Base-by-base conservation (phyloP, 64 coral and sea anemone species). In the Dendronephthya gigantea region DNA sequence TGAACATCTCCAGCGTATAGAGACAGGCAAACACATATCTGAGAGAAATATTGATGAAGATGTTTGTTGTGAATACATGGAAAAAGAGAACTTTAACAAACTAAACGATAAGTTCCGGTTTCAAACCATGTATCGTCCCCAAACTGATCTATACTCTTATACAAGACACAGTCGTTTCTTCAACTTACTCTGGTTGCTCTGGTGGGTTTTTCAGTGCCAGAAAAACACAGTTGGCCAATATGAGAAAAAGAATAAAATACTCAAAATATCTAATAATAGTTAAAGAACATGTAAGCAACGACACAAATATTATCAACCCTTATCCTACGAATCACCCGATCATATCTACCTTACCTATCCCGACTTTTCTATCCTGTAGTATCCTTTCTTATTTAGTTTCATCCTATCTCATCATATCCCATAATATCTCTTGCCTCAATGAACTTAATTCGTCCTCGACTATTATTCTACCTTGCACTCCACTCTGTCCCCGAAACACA, bases 171-270 rank as follows among this genome's bases (percentile, higher is more conserved):
- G 58, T 66, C 22, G 2, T 30, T n/a, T 7, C 29, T 34, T 51
- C 2, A 86, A 93, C 94, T 97, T 85, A 97, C 94, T 97, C 94
- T 36, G 94, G 87, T 68, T 91, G 89, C 13, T 97, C 94, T 0
- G 94, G 94, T 28, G 94, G 87, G 76, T 97, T 48, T 48, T 85
- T 97, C 82, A 97, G 88, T 35, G 94, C 94, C 83, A 97, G 90
- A 86, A 97, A 97, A 35, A 97, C 92, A 87, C 94, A 97, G 84
- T 97, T 97, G 82, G 94, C 90, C 90, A 97, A 87, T 90, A 97
- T 97, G 74, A 91, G 92, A 16, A 97, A 68, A 82, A 97, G 83
- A 90, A 97, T 97, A 82, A 97, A 82, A 79, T 93, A 85, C 84
- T 97, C 94, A 83, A 97, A 97, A 92, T 92, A 97, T 87, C 55